Percentiles rank a stretch among this genome's conserved stretches.
Evolutionary conservation across 2,113 vertebrate species (phyloP).

Genomic region (Xiphias gladius): DNA sequence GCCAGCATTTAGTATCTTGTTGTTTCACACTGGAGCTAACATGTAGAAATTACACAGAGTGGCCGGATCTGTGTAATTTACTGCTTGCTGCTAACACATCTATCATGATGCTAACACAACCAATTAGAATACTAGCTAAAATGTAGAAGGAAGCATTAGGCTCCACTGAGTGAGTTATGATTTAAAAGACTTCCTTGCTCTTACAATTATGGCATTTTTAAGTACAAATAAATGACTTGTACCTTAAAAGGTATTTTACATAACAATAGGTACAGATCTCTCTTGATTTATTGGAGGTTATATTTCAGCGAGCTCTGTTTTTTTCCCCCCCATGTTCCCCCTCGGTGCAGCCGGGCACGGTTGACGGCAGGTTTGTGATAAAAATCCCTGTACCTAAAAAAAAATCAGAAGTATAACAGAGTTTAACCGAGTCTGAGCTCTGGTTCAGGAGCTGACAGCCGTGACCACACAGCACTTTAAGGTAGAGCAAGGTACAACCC

Average conservation of each 20-base stretch:
- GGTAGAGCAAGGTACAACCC: constrained; percentile 66
- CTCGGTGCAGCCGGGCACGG: neutral
- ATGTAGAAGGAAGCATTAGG: neutral
- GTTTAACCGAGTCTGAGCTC: neutral
- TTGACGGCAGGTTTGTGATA: constrained; percentile 8
- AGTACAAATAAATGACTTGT: no score
- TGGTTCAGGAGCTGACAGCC: constrained; percentile 38
- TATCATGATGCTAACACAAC: no score
- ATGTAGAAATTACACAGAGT: no score
- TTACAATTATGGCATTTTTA: no score
- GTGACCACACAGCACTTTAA: constrained; percentile 54
- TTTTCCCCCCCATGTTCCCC: neutral
- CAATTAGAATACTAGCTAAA: neutral
- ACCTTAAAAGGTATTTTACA: neutral
- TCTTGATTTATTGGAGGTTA: neutral
- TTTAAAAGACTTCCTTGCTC: no score
- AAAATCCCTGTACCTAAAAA: constrained; percentile 9
- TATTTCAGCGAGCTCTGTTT: neutral
- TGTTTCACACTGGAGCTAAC: no score
- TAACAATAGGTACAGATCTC: neutral
- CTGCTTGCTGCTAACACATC: no score
- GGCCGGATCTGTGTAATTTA: no score
- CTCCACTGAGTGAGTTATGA: no score
- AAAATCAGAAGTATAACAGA: neutral
- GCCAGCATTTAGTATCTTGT: no score